Evolutionary conservation across 35 echinoderm and acorn worm genomes (phyloP).

Genomic region (Heliocidaris tuberculata): DNA sequence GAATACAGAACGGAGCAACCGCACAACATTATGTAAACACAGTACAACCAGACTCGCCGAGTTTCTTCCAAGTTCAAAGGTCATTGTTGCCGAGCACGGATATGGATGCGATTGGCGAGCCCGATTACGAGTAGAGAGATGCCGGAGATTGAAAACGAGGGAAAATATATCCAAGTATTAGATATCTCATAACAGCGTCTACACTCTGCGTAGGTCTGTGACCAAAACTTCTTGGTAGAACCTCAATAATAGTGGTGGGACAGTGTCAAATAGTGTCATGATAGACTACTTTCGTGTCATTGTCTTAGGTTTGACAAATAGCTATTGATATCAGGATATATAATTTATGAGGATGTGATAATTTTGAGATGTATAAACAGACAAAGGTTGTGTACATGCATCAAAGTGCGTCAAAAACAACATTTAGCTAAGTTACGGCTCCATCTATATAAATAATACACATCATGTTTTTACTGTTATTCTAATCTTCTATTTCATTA

Average conservation of each 20-base stretch:
- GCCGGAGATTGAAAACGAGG: background rate
- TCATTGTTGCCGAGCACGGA: background rate
- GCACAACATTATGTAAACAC: slow-evolving; percentile 38
- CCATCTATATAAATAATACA: too few species aligned
- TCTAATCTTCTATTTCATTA: too few species aligned
- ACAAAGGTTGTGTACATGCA: too few species aligned
- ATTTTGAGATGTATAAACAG: too few species aligned
- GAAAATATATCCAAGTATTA: background rate
- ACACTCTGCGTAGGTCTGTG: background rate
- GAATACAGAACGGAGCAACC: slow-evolving; percentile 27
- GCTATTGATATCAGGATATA: background rate
- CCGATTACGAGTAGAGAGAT: background rate
- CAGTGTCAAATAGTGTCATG: background rate
- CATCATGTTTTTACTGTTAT: too few species aligned
- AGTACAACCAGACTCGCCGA: background rate
- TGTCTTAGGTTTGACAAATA: background rate
- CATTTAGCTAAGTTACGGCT: too few species aligned
- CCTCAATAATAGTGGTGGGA: background rate
- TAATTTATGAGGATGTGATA: too few species aligned
- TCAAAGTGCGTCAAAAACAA: too few species aligned
- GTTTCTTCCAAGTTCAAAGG: slow-evolving; percentile 40
- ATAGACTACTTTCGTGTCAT: background rate
- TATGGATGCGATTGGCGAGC: background rate
- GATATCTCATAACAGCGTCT: background rate
- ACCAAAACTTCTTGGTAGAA: background rate